These are phyloP conservation scores for Drosophila mettleri DNA, from an alignment of 2,888 invertebrate genomes.

Conservation along the genomic window DNA sequence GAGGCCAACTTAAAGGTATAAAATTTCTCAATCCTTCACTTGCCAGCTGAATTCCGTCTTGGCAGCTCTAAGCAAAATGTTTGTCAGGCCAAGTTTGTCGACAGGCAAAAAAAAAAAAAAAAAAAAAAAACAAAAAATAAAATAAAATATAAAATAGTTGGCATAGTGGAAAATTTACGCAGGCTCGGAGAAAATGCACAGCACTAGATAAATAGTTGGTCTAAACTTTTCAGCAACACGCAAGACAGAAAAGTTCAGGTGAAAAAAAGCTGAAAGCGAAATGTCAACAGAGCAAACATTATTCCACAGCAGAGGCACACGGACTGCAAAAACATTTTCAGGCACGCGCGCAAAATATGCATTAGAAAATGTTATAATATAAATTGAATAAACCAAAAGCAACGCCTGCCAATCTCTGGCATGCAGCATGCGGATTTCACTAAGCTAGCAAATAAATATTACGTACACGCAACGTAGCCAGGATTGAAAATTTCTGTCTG, in stretches of 20 bases:
- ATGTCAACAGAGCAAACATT: constrained; percentile 49
- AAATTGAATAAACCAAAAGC: constrained; percentile 74
- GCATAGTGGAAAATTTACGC: constrained; percentile 57
- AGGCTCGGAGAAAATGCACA: constrained; percentile 51
- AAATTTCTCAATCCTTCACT: constrained; percentile 20
- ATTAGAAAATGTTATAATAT: constrained; percentile 77
- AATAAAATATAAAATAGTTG: constrained; percentile 52
- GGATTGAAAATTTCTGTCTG: constrained; percentile 2
- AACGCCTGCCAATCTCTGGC: constrained; percentile 55
- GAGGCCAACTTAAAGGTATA: constrained; percentile 56
- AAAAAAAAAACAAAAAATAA: neutral
- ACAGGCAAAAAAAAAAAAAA: constrained; percentile 8
- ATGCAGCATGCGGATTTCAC: constrained; percentile 41
- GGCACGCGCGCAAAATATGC: constrained; percentile 75
- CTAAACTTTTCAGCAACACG: constrained; percentile 58
- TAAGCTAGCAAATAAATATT: constrained; percentile 60
- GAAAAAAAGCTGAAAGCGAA: constrained; percentile 15
- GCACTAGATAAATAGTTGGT: constrained; percentile 74
- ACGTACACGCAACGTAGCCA: constrained; percentile 43
- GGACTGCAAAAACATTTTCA: constrained; percentile 58
- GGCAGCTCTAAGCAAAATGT: constrained; percentile 68
- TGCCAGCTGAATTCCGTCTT: constrained; percentile 30
- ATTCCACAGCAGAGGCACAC: constrained; percentile 8
- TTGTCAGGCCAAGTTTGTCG: constrained; percentile 63
- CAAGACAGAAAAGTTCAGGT: constrained; percentile 59